Evolutionary conservation across 1,140 invertebrate species (phyloP).

Genomic region (Plodia interpunctella): DNA sequence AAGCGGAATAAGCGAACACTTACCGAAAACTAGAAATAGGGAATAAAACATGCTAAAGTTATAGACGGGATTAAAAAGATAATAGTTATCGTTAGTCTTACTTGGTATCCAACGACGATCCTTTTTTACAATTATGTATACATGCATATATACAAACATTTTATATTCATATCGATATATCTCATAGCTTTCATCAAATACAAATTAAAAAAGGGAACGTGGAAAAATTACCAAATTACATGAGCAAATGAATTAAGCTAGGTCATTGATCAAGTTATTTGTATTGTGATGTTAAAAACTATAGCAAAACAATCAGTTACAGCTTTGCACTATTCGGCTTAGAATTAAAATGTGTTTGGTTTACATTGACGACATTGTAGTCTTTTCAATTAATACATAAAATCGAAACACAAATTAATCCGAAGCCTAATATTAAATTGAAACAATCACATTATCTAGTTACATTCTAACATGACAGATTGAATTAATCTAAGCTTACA

Average conservation of each 20-base stretch:
- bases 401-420: slow-evolving; percentile 33
- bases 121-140: slow-evolving; percentile 55
- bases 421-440: slow-evolving; percentile 41
- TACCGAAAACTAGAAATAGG: slow-evolving; percentile 38
- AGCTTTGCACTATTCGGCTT: slow-evolving; percentile 66
- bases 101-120: slow-evolving; percentile 74
- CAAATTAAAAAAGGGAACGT: slow-evolving; percentile 44
- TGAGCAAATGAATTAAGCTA: slow-evolving; percentile 68
- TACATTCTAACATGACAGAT: slow-evolving; percentile 65
- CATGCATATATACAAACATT: slow-evolving; percentile 51
- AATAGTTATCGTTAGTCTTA: slow-evolving; percentile 59
- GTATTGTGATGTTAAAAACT: slow-evolving; percentile 62
- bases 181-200: slow-evolving; percentile 36
- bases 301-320: slow-evolving; percentile 69
- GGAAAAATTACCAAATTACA: slow-evolving; percentile 42
- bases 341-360: slow-evolving; percentile 30
- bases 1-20: slow-evolving; percentile 53
- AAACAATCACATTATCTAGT: slow-evolving; percentile 58
- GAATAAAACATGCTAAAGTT: slow-evolving; percentile 48
- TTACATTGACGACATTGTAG: slow-evolving; percentile 1
- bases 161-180: slow-evolving; percentile 25
- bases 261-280: slow-evolving; percentile 50
- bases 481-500: slow-evolving; percentile 66
- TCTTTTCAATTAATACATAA: background rate
- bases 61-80: slow-evolving; percentile 46